These are phyloP conservation scores for Chalcis sispes DNA, from an alignment of 2,888 invertebrate species.

Conservation along the genomic window DNA sequence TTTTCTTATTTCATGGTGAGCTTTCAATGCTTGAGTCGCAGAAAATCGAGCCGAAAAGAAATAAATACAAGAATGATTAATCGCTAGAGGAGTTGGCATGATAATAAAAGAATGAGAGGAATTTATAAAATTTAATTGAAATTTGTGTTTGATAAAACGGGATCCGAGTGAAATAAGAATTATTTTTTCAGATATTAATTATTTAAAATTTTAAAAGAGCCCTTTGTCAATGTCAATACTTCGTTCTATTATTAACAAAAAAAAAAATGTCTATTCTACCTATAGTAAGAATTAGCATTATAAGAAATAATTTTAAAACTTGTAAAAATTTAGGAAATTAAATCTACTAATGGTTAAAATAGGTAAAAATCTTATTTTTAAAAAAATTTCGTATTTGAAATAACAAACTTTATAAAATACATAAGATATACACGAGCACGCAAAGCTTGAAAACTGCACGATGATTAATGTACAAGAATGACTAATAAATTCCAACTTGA, in stretches of 20 bases:
- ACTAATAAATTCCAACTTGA: constrained; percentile 29
- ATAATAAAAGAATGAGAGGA: neutral
- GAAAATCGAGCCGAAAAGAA: neutral
- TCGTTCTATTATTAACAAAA: no score
- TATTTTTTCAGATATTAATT: neutral
- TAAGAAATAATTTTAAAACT: no score
- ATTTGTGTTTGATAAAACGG: neutral
- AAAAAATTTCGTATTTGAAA: no score
- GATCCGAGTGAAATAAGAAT: neutral
- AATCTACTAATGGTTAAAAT: no score
- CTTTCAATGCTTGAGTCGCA: neutral
- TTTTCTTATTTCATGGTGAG: neutral
- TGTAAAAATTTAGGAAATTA: no score
- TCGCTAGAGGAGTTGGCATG: neutral
- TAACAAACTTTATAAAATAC: no score
- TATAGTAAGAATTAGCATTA: no score
- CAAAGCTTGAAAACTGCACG: neutral
- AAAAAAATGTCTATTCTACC: no score
- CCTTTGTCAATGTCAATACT: no score
- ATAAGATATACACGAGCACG: no score
- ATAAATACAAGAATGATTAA: neutral
- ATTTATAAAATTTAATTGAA: constrained; percentile 5
- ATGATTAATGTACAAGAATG: constrained; percentile 24
- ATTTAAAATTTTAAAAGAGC: no score
- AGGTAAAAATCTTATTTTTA: no score